Conservation (phyloP, 2,888 invertebrate genomes). For the Seira sanloemensis region DNA sequence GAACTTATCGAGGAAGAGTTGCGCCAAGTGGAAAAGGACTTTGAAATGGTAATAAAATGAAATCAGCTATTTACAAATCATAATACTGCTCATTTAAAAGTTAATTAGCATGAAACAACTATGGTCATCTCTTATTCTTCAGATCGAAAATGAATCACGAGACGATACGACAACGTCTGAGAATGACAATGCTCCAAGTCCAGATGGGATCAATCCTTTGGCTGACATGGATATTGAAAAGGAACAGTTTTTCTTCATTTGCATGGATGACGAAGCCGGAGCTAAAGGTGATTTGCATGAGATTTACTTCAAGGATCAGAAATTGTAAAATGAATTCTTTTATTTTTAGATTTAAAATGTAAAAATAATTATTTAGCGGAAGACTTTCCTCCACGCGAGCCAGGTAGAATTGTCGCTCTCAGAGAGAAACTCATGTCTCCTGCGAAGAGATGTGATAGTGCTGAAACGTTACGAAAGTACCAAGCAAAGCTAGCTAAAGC, state of each 20-base stretch:
- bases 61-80: no score
- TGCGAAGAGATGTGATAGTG: constrained; percentile 74
- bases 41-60: constrained; percentile 73
- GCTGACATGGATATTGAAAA: constrained; percentile 82
- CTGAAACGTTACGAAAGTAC: constrained; percentile 83
- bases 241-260: constrained; percentile 71
- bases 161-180: constrained; percentile 63
- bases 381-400: constrained; percentile 65
- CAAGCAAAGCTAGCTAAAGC: constrained; percentile 95
- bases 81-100: not conserved
- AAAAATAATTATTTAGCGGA: constrained; percentile 46
- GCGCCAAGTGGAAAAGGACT: constrained; percentile 77
- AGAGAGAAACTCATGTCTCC: constrained; percentile 71
- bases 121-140: not conserved
- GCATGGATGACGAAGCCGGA: constrained; percentile 62
- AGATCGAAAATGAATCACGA: constrained; percentile 63
- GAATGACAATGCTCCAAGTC: constrained; percentile 64
- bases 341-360: not conserved
- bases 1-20: constrained; percentile 80
- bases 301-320: not conserved
- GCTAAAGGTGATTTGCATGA: constrained; percentile 35
- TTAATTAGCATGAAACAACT: not conserved
- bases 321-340: not conserved
- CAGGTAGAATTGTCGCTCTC: constrained; percentile 66
- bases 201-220: constrained; percentile 88